Conservation (phyloP, 2,888 invertebrate genomes). For the Serripes groenlandicus region DNA sequence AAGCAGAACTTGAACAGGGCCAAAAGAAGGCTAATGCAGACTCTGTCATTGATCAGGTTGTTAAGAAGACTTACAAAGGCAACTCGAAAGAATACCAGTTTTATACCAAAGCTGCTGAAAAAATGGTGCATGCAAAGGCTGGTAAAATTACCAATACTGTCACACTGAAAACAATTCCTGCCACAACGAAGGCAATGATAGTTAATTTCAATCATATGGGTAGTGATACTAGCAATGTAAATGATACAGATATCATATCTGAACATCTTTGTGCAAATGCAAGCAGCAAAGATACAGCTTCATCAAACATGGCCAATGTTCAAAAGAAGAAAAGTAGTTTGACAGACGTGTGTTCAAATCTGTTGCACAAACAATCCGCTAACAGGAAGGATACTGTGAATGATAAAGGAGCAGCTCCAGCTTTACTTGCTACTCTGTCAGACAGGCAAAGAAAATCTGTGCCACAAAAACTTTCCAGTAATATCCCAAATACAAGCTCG, state of each 20-base stretch:
- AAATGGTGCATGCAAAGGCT: conserved; percentile 69
- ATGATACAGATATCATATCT: neutral
- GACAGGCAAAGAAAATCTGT: conserved; percentile 48
- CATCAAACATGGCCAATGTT: neutral
- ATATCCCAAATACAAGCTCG: neutral
- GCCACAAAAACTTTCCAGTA: conserved; percentile 37
- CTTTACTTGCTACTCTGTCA: neutral
- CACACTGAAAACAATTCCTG: conserved; percentile 70
- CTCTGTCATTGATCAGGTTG: conserved; percentile 64
- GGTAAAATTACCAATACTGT: conserved; percentile 62
- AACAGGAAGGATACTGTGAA: neutral
- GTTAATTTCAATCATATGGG: conserved; percentile 43
- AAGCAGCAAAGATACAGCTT: neutral
- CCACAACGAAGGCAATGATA: conserved; percentile 75
- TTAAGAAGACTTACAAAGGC: conserved; percentile 72
- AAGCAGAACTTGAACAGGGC: neutral
- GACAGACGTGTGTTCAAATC: conserved; percentile 29
- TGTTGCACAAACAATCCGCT: conserved; percentile 23
- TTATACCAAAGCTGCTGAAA: conserved; percentile 77
- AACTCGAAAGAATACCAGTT: conserved; percentile 75
- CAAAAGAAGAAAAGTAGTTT: conserved; percentile 29
- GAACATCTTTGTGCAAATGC: neutral
- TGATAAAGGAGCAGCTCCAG: neutral
- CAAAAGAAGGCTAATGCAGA: neutral
- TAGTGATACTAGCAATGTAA: conserved; percentile 34